Base-by-base conservation (phyloP, 1,140 invertebrate species). In the Solen grandis region DNA sequence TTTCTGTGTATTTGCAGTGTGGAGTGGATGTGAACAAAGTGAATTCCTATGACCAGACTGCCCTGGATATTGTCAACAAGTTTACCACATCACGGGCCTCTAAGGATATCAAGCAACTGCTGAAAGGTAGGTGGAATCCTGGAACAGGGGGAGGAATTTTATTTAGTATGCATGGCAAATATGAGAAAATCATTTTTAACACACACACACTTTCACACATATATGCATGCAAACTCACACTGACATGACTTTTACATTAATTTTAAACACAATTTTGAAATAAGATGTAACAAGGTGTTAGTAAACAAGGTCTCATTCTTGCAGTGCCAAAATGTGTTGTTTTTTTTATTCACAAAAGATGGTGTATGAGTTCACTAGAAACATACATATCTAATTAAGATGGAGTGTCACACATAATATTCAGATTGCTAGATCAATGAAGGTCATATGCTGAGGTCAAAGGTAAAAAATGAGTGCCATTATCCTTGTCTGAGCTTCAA, bases 21-120 rank as follows among this genome's bases (percentile, higher is more conserved):
- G 92, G 92, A 1, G 85, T 92, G 0, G 92, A 93, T 86, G 91
- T 92, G n/a, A 93, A 92, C 84, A 88, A 89, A 72, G 83, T 90
- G 31, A 92, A 93, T 81, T 93, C 92, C 2, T 92, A 93, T 79
- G 92, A 93, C 76, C 92, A 93, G 78, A 92, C 92, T 19, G 92
- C 93, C 5, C 82, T 93, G 76, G 93, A 93, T 84, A 92, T 93
- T 31, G 92, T 93, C 22, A 91, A 91, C 60, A 92, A 91, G 70
- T 93, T 92, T 77, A 92, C 92, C n/a, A 86, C 89, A 2, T 88
- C 87, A 22, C 84, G 88, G 55, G 92, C 90, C 13, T 91, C 89
- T 31, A 92, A 90, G 82, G 93, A 93, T 81, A 92, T 93, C 60
- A 93, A 93, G 81, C 88, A 90, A 19, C 70, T 93, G 8, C 86